phyloP scores from a whole-genome alignment of 2,113 vertebrate species.

The Siniperca knerii region DNA sequence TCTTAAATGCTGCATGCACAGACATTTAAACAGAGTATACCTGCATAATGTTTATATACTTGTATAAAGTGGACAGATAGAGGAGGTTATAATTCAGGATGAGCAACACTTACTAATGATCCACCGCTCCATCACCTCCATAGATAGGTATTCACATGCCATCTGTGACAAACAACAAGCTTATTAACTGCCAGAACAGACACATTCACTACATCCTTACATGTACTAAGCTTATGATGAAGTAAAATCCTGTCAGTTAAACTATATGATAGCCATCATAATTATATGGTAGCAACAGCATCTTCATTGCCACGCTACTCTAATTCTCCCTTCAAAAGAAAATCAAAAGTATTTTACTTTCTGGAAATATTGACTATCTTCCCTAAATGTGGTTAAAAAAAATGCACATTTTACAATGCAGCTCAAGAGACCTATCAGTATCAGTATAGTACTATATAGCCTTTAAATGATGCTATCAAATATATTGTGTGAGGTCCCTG shows the following conservation, averaged over 20 bases:
- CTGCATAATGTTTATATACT: neutral
- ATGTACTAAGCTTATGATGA: neutral
- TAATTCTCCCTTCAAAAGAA: neutral
- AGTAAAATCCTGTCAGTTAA: neutral
- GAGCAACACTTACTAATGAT: conserved; percentile 89
- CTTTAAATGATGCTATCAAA: neutral
- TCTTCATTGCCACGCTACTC: neutral
- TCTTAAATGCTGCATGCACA: neutral
- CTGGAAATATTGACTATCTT: neutral
- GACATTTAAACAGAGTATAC: neutral
- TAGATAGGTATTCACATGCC: conserved; percentile 93
- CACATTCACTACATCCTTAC: neutral
- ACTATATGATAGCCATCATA: neutral
- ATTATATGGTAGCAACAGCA: neutral
- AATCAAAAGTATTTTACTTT: too few species aligned
- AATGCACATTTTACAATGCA: neutral
- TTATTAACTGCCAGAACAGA: conserved; percentile 17
- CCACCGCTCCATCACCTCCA: conserved; percentile 96
- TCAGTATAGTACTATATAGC: too few species aligned
- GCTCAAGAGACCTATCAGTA: neutral
- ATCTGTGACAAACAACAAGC: conserved; percentile 82
- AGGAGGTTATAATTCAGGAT: neutral
- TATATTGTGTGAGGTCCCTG: neutral
- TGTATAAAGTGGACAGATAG: neutral
- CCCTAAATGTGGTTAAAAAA: neutral